These are phyloP conservation scores for Oostethus manadensis DNA, from an alignment of 2,113 vertebrate species.

Conservation along the genomic window DNA sequence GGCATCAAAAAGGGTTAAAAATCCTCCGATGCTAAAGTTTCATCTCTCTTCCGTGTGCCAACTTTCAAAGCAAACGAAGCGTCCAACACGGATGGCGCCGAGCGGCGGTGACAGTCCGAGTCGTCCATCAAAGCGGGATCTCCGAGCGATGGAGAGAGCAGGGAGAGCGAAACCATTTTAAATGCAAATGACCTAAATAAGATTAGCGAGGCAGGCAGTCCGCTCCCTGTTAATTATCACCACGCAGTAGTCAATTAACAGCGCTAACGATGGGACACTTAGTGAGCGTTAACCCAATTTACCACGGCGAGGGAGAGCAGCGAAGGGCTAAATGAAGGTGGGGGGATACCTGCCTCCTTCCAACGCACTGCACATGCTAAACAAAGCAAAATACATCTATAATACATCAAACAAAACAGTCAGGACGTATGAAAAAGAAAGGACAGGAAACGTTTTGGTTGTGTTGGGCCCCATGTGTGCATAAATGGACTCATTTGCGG, in stretches of 20 bases:
- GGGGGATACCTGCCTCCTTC: slow-evolving; percentile 21
- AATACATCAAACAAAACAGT: too few species aligned
- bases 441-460: neutral
- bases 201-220: slow-evolving; percentile 68
- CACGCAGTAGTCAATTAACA: slow-evolving; percentile 70
- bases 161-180: slow-evolving; percentile 68
- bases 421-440: neutral
- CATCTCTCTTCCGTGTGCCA: too few species aligned
- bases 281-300: slow-evolving; percentile 71
- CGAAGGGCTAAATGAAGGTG: slow-evolving; percentile 44
- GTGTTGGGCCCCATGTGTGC: slow-evolving; percentile 30
- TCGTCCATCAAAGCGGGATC: slow-evolving; percentile 30
- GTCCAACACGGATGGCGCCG: too few species aligned
- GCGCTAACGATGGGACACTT: slow-evolving; percentile 70
- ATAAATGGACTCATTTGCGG: slow-evolving; percentile 29
- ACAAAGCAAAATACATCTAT: too few species aligned
- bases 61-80: too few species aligned
- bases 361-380: slow-evolving; percentile 3
- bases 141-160: slow-evolving; percentile 3
- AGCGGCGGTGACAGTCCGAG: neutral
- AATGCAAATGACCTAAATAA: slow-evolving; percentile 76
- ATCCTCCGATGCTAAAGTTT: too few species aligned
- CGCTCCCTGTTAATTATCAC: slow-evolving; percentile 71
- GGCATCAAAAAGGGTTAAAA: too few species aligned
- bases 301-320: slow-evolving; percentile 46